These are phyloP conservation scores for Hofmannophila pseudospretella DNA, from an alignment of 2,888 invertebrate genomes.

Conservation along the genomic window DNA sequence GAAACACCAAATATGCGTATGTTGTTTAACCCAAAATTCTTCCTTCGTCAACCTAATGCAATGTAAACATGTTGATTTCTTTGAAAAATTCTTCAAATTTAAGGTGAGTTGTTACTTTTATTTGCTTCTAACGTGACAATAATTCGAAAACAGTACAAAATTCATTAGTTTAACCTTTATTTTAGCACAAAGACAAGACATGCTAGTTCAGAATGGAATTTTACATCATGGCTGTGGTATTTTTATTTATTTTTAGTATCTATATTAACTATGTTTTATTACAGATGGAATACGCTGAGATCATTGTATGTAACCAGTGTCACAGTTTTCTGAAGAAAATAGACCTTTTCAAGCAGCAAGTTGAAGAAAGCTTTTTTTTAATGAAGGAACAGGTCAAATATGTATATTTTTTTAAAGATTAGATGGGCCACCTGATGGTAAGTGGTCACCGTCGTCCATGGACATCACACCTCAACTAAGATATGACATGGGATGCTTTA, in stretches of 20 bases:
- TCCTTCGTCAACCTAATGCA: conserved; percentile 27
- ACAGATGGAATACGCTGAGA: conserved; percentile 26
- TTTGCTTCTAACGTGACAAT: no score
- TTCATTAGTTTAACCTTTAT: no score
- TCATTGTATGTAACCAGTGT: conserved; percentile 37
- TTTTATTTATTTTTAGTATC: no score
- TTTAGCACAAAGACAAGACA: no score
- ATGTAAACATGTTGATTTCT: conserved; percentile 41
- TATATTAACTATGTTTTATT: conserved; percentile 16
- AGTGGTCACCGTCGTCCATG: no score
- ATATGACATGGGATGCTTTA: no score
- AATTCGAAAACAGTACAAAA: no score
- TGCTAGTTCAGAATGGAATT: no score
- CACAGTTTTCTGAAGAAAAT: conserved; percentile 44
- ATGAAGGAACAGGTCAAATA: conserved; percentile 41
- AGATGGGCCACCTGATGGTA: no score
- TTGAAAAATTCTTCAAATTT: conserved; percentile 28
- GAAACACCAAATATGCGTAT: conserved; percentile 27
- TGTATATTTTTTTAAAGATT: no score
- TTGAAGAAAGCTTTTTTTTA: conserved; percentile 26
- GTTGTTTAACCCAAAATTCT: conserved; percentile 34
- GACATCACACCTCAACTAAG: no score
- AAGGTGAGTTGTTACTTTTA: conserved; percentile 30
- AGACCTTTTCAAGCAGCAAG: conserved; percentile 36
- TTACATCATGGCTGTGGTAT: no score